Evolutionary conservation across 1,140 invertebrate genomes (phyloP), one percentile per base, ranked within the genome.

Genomic region (Heliconius congener): DNA sequence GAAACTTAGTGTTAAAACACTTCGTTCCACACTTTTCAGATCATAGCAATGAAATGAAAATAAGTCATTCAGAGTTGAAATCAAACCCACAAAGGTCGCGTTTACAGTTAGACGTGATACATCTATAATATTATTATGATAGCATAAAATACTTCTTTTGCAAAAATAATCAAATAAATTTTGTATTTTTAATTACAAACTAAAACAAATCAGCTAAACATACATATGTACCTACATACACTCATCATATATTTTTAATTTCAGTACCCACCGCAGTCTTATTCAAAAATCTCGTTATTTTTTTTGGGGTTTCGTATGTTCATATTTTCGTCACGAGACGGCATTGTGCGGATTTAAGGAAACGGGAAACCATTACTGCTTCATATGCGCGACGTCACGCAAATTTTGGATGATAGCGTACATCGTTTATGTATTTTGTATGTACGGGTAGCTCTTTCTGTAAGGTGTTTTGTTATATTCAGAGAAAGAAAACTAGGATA

Each of bases 291-390:
- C 78, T 82, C 85, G 83, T 83, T 85, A 86, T 52, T 52, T 84
- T 23, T 83, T 86, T 86, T 85, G 78, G 71, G 77, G 82, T 52
- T 72, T 79, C 80, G 76, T 79, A 81, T 86, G 85, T 88, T 88
- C 87, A 90, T 86, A 90, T 91, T 91, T 91, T 90, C 86, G 85
- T 87, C 87, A 86, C 82, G 84, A 79, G 81, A 79, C 77, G 82
- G 85, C 83, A 91, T 93, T 91, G 89, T 91, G 86, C 73, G 79
- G 83, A 83, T 85, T 88, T 79, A 85, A 91, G 89, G 90, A 92
- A 93, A 83, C 90, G 86, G 91, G 90, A 93, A 92, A 86, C 91
- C 91, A 93, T 93, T 92, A 93, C 83, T 79, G 84, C 87, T 85
- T 81, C 87, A 89, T 88, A 86, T 89, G 89, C 86, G 86, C 84